A percentile compares a stretch with the other conserved stretches of the same genome.
These are phyloP conservation scores for Agriotes lineatus DNA, from an alignment of 2,888 invertebrate genomes.

Conservation along the genomic window DNA sequence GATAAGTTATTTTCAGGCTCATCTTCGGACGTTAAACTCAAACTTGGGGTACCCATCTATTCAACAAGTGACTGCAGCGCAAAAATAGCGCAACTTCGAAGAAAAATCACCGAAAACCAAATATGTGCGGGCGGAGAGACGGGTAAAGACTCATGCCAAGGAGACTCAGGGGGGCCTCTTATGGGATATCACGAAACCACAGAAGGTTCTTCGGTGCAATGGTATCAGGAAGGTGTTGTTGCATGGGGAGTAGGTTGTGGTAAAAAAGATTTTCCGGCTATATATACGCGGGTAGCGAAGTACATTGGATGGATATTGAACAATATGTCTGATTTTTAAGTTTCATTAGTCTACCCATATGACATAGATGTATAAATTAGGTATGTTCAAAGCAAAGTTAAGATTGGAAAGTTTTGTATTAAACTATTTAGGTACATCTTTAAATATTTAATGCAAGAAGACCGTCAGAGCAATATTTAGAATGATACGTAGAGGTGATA, in stretches of 20 bases:
- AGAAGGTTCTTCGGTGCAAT: background rate
- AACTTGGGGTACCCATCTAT: constrained; percentile 25
- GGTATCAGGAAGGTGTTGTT: constrained; percentile 81
- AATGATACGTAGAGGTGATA: no score
- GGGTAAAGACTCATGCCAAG: constrained; percentile 54
- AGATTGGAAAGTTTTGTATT: no score
- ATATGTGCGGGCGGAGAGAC: constrained; percentile 54
- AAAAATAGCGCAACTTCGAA: background rate
- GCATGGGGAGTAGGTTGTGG: constrained; percentile 64
- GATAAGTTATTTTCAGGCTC: constrained; percentile 4
- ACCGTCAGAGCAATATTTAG: no score
- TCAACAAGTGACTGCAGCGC: background rate
- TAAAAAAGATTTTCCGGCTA: constrained; percentile 14
- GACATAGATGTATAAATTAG: no score
- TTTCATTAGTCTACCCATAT: no score
- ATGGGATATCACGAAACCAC: background rate
- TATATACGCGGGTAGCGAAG: constrained; percentile 26
- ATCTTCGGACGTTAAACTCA: constrained; percentile 20
- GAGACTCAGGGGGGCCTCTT: constrained; percentile 35
- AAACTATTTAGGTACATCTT: no score
- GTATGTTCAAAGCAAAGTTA: no score
- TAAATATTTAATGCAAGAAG: no score
- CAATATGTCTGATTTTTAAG: constrained; percentile 4
- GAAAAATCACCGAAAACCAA: constrained; percentile 1
- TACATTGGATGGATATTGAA: constrained; percentile 29